Base-by-base conservation (phyloP, 2,797 vertebrate species). In the Odontamblyopus rebecca region DNA sequence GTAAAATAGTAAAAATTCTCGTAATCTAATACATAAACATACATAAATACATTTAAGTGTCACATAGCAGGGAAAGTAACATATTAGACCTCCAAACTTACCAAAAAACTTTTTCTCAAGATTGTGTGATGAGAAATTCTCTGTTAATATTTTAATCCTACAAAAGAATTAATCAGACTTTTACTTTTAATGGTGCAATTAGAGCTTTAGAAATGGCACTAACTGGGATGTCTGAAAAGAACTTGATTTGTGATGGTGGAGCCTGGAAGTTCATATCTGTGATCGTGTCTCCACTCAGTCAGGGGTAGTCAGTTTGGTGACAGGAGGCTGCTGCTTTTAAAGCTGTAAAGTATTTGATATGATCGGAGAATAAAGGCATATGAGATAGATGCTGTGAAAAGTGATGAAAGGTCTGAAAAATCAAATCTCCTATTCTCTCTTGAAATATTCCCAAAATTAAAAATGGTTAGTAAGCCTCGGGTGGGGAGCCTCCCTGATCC, bases 241-340 rank as follows among this genome's bases (percentile, higher is more conserved):
- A 67, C 16, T 57, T 41, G 65, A 44, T 32, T 61, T 79, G 60
- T 69, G 53, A 76, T 73, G 64, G 72, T 32, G 27, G 71, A 81
- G 71, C 63, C 67, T n/a, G 64, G 6, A 41, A 68, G 70, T 35
- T 27, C 66, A 53, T 41, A 62, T 74, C 32, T 26, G 50, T 19
- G 9, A 56, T 63, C 44, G 44, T 51, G 68, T 68, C 69, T 73
- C 62, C 72, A 75, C 80, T 72, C 73, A 70, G 60, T 59, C 50
- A 68, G 75, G 69, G 67, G 74, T 80, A 61, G 78, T n/a, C 35
- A 73, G 71, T 78, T 76, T 53, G 3, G 72, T 50, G 6, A 26
- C 70, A 80, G n/a, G 65, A 74, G 53, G 29, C 56, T 60, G 50
- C 69, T 51, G 51, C 27, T 67, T 12, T n/a, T 66, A 61, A 54